Evolutionary conservation across 2,888 invertebrate genomes (phyloP).

Genomic region (Ramazzottius varieornatus): DNA sequence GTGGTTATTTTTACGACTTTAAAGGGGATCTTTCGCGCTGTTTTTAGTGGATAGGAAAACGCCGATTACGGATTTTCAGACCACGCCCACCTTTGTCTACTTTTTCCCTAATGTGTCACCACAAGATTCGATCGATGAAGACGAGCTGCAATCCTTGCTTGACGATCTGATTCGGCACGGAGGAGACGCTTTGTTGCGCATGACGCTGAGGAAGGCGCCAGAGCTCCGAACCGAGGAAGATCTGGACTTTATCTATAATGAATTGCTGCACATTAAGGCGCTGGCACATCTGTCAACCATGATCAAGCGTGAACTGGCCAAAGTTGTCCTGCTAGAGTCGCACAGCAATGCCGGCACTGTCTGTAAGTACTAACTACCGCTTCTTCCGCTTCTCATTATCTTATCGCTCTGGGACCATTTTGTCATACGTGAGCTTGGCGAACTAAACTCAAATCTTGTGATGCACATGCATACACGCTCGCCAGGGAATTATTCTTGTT

Average conservation of each 20-base stretch:
- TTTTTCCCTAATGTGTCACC: neutral
- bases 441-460: too few relatives aligned
- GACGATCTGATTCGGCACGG: slow-evolving; percentile 39
- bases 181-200: slow-evolving; percentile 48
- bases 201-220: slow-evolving; percentile 50
- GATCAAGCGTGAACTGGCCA: slow-evolving; percentile 49
- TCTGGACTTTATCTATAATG: slow-evolving; percentile 52
- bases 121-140: slow-evolving; percentile 24
- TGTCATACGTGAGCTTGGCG: too few relatives aligned
- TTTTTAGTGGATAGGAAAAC: slow-evolving; percentile 6
- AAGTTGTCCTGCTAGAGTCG: slow-evolving; percentile 50
- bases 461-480: too few relatives aligned
- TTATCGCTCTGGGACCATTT: too few relatives aligned
- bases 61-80: neutral
- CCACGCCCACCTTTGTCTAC: neutral
- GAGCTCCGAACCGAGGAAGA: slow-evolving; percentile 49
- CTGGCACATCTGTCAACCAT: slow-evolving; percentile 50
- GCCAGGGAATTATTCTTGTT: too few relatives aligned
- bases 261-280: slow-evolving; percentile 50
- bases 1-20: neutral
- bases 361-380: slow-evolving; percentile 33
- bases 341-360: slow-evolving; percentile 47
- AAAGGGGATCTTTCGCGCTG: neutral
- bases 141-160: slow-evolving; percentile 38
- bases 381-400: neutral